These are phyloP conservation scores for Marronus borbonicus DNA, from an alignment of 2,888 invertebrate species.

Conservation along the genomic window DNA sequence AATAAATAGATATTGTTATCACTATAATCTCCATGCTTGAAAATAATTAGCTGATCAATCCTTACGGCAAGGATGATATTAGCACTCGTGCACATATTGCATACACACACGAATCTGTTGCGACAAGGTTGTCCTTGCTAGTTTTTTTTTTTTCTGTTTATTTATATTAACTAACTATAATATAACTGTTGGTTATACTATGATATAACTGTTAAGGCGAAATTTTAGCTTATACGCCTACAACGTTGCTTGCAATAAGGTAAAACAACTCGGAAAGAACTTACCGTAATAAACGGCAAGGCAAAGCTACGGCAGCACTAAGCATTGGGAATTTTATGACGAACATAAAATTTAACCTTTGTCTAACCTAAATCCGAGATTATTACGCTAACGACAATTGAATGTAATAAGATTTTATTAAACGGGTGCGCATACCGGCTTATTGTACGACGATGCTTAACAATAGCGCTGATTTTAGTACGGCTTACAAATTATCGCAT, in stretches of 20 bases:
- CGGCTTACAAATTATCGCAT: neutral
- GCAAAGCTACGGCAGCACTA: slow-evolving; percentile 14
- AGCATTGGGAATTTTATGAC: slow-evolving; percentile 18
- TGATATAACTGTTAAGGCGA: no score
- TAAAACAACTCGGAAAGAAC: slow-evolving; percentile 14
- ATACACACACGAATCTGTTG: no score
- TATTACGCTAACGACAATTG: slow-evolving; percentile 16
- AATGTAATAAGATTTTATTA: slow-evolving; percentile 19
- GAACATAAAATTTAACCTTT: slow-evolving; percentile 14
- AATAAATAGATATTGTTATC: no score
- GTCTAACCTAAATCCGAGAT: slow-evolving; percentile 20
- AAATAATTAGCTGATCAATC: no score
- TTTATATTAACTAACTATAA: no score
- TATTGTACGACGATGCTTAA: neutral
- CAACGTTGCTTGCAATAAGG: neutral
- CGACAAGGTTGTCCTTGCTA: no score
- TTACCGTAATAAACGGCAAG: slow-evolving; percentile 8
- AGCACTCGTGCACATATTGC: no score
- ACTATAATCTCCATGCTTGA: no score
- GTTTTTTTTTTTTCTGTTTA: no score
- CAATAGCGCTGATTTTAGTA: neutral
- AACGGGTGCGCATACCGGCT: neutral
- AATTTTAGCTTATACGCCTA: no score
- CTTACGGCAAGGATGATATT: no score
- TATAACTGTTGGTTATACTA: no score